Conservation (phyloP, 1,140 invertebrate genomes). For the Listronotus bonariensis region DNA sequence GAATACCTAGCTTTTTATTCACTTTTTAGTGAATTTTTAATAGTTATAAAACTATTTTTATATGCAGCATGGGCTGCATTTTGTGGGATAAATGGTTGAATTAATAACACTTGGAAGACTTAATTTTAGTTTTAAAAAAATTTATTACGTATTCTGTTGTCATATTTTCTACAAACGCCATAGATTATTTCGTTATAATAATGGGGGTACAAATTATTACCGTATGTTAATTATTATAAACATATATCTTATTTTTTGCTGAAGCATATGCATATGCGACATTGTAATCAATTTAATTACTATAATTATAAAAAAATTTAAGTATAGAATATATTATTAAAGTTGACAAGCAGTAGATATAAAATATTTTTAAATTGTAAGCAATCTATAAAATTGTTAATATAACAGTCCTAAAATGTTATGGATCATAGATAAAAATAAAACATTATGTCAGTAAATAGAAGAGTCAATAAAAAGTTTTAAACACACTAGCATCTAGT, state of each 20-base stretch:
- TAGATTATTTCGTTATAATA: background rate
- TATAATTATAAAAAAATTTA: background rate
- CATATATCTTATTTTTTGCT: background rate
- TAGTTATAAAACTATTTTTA: background rate
- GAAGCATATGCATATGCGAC: conserved; percentile 4
- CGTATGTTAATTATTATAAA: background rate
- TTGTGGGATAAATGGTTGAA: conserved; percentile 4
- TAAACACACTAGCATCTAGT: background rate
- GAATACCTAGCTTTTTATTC: background rate
- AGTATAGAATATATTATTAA: background rate
- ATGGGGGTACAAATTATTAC: conserved; percentile 9
- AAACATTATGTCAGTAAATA: background rate
- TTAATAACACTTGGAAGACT: conserved; percentile 11
- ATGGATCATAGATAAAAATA: conserved; percentile 8
- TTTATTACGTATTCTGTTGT: conserved; percentile 4
- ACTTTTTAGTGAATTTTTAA: background rate
- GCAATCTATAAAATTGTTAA: conserved; percentile 8
- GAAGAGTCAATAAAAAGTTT: conserved; percentile 11
- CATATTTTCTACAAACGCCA: conserved; percentile 12
- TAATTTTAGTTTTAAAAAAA: conserved; percentile 5
- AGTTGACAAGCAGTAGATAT: background rate
- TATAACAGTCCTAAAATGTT: conserved; percentile 8
- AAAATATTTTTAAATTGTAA: conserved; percentile 9
- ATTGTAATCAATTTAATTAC: conserved; percentile 10
- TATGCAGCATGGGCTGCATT: background rate